Conservation (phyloP, 2,113 vertebrate genomes). For the Lucifuga dentata region DNA sequence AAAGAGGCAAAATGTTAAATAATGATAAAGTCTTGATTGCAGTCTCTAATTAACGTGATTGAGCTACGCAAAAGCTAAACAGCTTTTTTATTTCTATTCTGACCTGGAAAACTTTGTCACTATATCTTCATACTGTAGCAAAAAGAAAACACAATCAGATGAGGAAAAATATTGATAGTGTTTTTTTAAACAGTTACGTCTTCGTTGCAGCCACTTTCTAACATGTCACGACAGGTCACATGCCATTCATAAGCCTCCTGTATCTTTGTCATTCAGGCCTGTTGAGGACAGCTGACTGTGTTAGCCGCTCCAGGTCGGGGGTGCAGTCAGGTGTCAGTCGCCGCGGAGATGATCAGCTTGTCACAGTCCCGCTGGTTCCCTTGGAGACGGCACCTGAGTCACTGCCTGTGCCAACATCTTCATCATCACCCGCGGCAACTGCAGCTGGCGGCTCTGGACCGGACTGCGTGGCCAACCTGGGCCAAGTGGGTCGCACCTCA, state of each 20-base stretch:
- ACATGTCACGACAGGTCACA: background rate
- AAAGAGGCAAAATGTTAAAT: constrained; percentile 81
- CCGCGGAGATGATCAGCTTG: constrained; percentile 73
- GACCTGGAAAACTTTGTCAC: constrained; percentile 74
- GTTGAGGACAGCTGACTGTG: constrained; percentile 41
- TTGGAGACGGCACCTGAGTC: constrained; percentile 76
- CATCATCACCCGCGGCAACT: constrained; percentile 71
- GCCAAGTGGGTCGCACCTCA: constrained; percentile 70
- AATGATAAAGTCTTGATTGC: constrained; percentile 79
- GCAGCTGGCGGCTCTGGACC: constrained; percentile 64
- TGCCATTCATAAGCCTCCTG: constrained; percentile 1
- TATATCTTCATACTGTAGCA: constrained; percentile 11
- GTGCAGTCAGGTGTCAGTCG: constrained; percentile 72
- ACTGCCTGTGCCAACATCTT: constrained; percentile 77
- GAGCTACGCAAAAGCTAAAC: constrained; percentile 61
- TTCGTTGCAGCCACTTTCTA: background rate
- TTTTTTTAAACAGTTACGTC: background rate
- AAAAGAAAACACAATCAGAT: background rate
- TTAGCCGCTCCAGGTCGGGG: constrained; percentile 42
- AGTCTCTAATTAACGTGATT: constrained; percentile 74
- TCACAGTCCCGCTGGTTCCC: constrained; percentile 68
- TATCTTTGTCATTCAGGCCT: constrained; percentile 27
- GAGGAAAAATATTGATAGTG: too few species aligned
- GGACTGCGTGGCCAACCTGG: constrained; percentile 13
- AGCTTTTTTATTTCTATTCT: constrained; percentile 39